Evolutionary conservation across 53 echinoderm and acorn worm genomes (phyloP).

Genomic region (Luidia sarsii): DNA sequence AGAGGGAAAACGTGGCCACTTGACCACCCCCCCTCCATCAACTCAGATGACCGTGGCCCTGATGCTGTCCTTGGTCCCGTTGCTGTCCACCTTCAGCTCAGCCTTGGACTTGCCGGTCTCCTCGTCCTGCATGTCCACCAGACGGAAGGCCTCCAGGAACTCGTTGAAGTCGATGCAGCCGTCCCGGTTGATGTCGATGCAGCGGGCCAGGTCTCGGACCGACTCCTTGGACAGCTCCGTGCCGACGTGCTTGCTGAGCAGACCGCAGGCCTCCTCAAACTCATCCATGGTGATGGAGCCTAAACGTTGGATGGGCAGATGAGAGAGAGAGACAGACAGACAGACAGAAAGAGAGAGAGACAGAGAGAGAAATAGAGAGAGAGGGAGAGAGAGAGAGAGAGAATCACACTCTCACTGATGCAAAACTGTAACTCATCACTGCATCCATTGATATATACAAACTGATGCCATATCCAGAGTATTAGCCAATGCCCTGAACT

Average conservation of each 20-base stretch:
- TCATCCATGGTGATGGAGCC: conserved; percentile 96
- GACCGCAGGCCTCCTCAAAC: conserved; percentile 92
- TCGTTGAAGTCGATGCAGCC: conserved; percentile 98
- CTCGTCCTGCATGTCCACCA: conserved; percentile 75
- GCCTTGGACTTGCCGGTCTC: conserved; percentile 29
- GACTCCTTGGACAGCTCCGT: conserved; percentile 78
- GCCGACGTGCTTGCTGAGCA: conserved; percentile 84
- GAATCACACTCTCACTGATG: no score
- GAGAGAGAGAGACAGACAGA: no score
- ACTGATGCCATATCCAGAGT: no score
- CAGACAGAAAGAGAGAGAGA: no score
- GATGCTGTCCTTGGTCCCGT: conserved; percentile 13
- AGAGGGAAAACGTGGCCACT: no score
- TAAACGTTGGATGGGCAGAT: no score
- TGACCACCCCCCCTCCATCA: not conserved
- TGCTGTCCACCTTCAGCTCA: conserved; percentile 15
- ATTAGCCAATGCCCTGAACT: no score
- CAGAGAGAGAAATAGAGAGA: no score
- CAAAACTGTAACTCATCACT: no score
- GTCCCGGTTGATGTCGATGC: conserved; percentile 98
- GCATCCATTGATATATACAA: no score
- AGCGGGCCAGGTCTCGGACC: conserved; percentile 86
- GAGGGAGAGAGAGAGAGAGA: no score
- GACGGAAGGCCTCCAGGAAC: conserved; percentile 93
- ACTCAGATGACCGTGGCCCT: conserved; percentile 13